phyloP scores from a whole-genome alignment of 2,888 invertebrate species.

The Troilus luridus region DNA sequence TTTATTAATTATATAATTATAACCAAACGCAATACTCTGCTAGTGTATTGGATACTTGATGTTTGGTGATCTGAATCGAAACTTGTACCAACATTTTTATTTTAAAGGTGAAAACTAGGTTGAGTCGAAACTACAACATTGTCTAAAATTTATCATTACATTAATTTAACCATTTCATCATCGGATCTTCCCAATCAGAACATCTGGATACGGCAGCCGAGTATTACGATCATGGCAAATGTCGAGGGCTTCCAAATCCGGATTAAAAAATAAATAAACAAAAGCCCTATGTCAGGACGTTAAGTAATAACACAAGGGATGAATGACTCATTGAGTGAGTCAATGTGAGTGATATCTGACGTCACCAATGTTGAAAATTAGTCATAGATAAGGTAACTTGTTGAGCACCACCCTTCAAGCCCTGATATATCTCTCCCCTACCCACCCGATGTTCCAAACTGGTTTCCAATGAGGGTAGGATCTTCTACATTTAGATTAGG shows the following conservation, averaged over 20 bases:
- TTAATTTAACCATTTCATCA: not conserved
- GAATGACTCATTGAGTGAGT: slow-evolving; percentile 42
- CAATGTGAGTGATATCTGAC: slow-evolving; percentile 50
- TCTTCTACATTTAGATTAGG: not conserved
- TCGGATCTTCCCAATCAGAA: not conserved
- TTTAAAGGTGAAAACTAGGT: no score
- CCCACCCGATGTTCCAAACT: not conserved
- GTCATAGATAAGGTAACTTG: slow-evolving; percentile 51
- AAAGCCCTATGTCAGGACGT: slow-evolving; percentile 60
- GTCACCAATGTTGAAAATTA: slow-evolving; percentile 40
- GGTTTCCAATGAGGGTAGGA: not conserved
- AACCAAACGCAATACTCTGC: no score
- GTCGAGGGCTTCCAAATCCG: not conserved
- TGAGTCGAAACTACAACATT: no score
- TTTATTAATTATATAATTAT: no score
- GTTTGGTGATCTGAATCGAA: no score
- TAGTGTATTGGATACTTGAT: no score
- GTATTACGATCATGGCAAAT: not conserved
- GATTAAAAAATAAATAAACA: slow-evolving; percentile 40
- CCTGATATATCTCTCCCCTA: no score
- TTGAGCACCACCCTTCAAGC: slow-evolving; percentile 4
- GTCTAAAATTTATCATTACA: no score
- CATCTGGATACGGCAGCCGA: not conserved
- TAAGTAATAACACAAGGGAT: slow-evolving; percentile 59
- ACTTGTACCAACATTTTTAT: no score